phyloP scores from a whole-genome alignment of 2,888 invertebrate species.

The Plutella xylostella region DNA sequence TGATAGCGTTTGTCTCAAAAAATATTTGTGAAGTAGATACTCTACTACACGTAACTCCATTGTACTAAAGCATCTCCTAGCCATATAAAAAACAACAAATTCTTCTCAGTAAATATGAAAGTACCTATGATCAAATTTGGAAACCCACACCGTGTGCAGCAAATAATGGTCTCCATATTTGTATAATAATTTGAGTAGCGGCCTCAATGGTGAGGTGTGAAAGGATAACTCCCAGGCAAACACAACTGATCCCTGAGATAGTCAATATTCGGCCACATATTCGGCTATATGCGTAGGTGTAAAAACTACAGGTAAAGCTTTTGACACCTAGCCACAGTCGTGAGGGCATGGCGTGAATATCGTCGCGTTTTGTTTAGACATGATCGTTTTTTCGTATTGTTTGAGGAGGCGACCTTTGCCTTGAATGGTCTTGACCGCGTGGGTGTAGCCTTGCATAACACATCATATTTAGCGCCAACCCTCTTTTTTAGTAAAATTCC shows the following conservation, averaged over 20 bases:
- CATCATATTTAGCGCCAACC: constrained; percentile 11
- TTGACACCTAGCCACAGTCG: constrained; percentile 59
- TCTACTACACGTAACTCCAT: too few species aligned
- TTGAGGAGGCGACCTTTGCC: constrained; percentile 30
- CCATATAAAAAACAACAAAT: too few species aligned
- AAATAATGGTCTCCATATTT: constrained; percentile 16
- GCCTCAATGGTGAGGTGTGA: constrained; percentile 48
- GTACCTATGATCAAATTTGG: too few species aligned
- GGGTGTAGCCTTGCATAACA: constrained; percentile 35
- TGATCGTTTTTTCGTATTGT: constrained; percentile 42
- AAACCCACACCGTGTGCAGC: too few species aligned
- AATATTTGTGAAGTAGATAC: constrained; percentile 10
- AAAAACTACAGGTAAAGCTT: constrained; percentile 59
- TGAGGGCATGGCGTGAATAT: constrained; percentile 51
- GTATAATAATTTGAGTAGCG: constrained; percentile 57
- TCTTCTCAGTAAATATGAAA: too few species aligned
- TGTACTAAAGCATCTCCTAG: too few species aligned
- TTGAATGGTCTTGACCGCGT: constrained; percentile 28
- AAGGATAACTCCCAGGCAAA: constrained; percentile 63
- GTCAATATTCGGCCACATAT: constrained; percentile 41
- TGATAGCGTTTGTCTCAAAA: constrained; percentile 28
- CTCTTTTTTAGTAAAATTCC: not conserved
- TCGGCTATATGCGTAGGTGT: constrained; percentile 45
- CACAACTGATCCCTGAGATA: constrained; percentile 44
- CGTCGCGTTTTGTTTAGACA: constrained; percentile 55